Percentiles rank a stretch among this genome's conserved stretches.
Conservation (phyloP, 1,140 invertebrate species). For the Drosophila sproati region DNA sequence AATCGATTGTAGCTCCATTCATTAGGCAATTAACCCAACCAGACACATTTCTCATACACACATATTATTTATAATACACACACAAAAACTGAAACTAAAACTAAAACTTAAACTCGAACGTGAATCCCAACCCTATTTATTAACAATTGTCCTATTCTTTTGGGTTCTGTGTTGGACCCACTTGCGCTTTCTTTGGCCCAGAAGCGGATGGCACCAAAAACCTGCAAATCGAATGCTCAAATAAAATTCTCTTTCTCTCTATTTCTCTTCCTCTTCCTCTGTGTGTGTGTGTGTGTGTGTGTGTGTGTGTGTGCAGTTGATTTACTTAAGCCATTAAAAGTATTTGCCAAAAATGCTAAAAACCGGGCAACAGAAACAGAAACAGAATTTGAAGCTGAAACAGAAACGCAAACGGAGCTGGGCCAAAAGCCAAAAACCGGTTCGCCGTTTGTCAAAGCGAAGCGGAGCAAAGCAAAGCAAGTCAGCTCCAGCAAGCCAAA, state of each 20-base stretch:
- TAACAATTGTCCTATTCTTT: neutral
- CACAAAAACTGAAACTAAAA: no score
- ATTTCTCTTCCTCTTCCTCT: neutral
- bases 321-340: slow-evolving; percentile 50
- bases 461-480: slow-evolving; percentile 52
- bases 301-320: slow-evolving; percentile 28
- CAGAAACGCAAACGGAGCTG: slow-evolving; percentile 50
- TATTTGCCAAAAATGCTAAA: slow-evolving; percentile 46
- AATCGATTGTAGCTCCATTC: slow-evolving; percentile 42
- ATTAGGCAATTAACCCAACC: slow-evolving; percentile 40
- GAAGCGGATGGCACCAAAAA: slow-evolving; percentile 31
- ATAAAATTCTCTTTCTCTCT: slow-evolving; percentile 2
- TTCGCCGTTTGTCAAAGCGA: slow-evolving; percentile 78
- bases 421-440: slow-evolving; percentile 69
- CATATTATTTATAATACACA: neutral
- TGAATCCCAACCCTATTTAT: neutral
- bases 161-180: slow-evolving; percentile 22
- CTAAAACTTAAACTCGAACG: no score
- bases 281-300: neutral
- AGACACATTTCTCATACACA: slow-evolving; percentile 23
- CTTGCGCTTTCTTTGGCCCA: slow-evolving; percentile 53
- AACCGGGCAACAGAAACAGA: slow-evolving; percentile 14
- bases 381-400: slow-evolving; percentile 29
- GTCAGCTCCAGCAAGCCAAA: slow-evolving; percentile 27
- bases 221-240: slow-evolving; percentile 36